phyloP scores from a whole-genome alignment of 2,888 invertebrate species.

The Parelbella ahira region DNA sequence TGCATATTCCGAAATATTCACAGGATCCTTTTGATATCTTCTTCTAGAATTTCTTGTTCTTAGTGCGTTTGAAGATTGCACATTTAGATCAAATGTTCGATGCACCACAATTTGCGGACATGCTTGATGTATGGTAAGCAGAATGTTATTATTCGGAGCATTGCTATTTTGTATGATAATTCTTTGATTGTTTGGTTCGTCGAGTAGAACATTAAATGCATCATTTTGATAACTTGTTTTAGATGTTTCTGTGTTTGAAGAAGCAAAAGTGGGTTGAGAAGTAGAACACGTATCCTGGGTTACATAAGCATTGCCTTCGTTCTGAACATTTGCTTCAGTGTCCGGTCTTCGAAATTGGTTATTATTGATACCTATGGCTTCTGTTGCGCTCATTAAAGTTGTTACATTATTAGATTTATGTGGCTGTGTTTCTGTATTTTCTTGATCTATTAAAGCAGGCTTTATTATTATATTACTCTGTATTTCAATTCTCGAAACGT shows the following conservation, averaged over 20 bases:
- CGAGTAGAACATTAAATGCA: no score
- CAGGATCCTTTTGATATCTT: no score
- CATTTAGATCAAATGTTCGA: no score
- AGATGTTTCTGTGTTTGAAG: conserved; percentile 45
- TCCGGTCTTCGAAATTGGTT: conserved; percentile 51
- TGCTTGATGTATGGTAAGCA: no score
- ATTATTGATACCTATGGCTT: conserved; percentile 59
- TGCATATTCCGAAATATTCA: no score
- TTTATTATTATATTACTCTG: conserved; percentile 69
- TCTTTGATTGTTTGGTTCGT: no score
- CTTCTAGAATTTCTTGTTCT: no score
- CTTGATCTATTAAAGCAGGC: conserved; percentile 47
- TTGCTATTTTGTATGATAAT: no score
- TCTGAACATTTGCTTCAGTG: conserved; percentile 43
- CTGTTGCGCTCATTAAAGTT: conserved; percentile 61
- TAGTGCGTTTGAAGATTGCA: no score
- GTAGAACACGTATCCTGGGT: background rate
- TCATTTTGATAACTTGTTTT: conserved; percentile 50
- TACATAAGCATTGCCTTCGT: conserved; percentile 34
- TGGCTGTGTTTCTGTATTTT: conserved; percentile 28
- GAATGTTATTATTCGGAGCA: no score
- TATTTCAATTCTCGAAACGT: conserved; percentile 55
- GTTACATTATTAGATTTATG: conserved; percentile 44
- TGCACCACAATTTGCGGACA: no score
- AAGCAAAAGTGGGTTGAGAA: background rate